Conservation (phyloP, 2,797 vertebrate genomes). For the Sphenodon punctatus region DNA sequence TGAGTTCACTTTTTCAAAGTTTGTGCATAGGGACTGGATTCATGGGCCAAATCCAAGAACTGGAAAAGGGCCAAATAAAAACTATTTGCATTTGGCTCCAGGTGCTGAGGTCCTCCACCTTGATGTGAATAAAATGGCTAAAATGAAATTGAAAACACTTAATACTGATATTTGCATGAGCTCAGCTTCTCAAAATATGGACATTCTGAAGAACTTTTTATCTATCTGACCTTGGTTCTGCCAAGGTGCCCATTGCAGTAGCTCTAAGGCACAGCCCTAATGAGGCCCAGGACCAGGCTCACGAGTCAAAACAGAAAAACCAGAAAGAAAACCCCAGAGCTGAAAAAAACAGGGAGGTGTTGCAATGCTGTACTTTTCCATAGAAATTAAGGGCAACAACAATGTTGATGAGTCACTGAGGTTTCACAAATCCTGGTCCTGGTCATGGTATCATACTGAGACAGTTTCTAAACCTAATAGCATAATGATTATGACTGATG, state of each 20-base stretch:
- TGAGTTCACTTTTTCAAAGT: too few relatives aligned
- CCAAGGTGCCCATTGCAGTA: too few relatives aligned
- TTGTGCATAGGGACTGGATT: too few relatives aligned
- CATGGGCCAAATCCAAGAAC: too few relatives aligned
- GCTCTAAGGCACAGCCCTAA: too few relatives aligned
- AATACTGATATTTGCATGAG: slow-evolving; percentile 12
- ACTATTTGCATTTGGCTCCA: too few relatives aligned
- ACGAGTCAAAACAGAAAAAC: slow-evolving; percentile 63
- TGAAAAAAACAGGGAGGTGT: slow-evolving; percentile 12
- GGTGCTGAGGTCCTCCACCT: too few relatives aligned
- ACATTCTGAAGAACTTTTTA: slow-evolving; percentile 24
- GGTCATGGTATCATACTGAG: slow-evolving; percentile 47
- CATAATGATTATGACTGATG: slow-evolving; percentile 7
- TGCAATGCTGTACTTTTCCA: slow-evolving; percentile 62
- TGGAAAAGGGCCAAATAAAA: too few relatives aligned
- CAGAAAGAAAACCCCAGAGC: slow-evolving; percentile 47
- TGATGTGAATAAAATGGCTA: slow-evolving; percentile 51
- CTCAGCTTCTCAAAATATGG: slow-evolving; percentile 67
- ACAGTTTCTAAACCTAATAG: slow-evolving; percentile 32
- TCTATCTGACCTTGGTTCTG: neutral
- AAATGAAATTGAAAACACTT: slow-evolving; percentile 39
- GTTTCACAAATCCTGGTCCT: slow-evolving; percentile 32
- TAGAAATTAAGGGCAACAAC: slow-evolving; percentile 49
- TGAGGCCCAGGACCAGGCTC: slow-evolving; percentile 41
- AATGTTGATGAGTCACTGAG: slow-evolving; percentile 55